Evolutionary conservation across 2,797 vertebrate species (phyloP).

Genomic region (Melanotaenia boesemani): DNA sequence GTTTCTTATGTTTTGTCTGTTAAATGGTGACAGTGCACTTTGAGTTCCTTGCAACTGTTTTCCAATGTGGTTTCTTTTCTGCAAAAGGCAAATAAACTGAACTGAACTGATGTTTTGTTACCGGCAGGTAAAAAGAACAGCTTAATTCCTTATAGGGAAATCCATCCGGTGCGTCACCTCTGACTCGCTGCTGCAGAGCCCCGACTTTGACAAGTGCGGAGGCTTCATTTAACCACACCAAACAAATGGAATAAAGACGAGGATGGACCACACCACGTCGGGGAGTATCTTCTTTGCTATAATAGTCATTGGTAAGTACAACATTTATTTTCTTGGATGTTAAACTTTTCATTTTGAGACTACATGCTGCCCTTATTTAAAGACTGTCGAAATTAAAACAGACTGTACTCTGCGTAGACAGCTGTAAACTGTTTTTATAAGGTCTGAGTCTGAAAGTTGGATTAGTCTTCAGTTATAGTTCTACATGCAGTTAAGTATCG

Average conservation of each 20-base stretch:
- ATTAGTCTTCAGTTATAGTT: not conserved
- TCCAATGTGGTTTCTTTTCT: too few species aligned
- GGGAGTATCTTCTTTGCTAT: slow-evolving; percentile 35
- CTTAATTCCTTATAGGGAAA: slow-evolving; percentile 41
- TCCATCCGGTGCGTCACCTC: slow-evolving; percentile 49
- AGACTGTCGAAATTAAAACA: not conserved
- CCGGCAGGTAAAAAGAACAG: slow-evolving; percentile 14
- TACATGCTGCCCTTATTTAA: not conserved
- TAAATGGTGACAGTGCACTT: too few species aligned
- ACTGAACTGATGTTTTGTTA: not conserved
- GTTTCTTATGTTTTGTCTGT: too few species aligned
- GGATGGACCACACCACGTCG: slow-evolving; percentile 59
- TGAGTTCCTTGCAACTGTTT: too few species aligned
- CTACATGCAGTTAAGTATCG: not conserved
- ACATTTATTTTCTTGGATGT: not conserved
- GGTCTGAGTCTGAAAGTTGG: too few species aligned
- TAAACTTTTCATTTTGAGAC: not conserved
- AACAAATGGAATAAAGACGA: slow-evolving; percentile 39
- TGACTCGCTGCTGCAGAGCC: not conserved
- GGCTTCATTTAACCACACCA: slow-evolving; percentile 22
- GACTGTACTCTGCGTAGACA: too few species aligned
- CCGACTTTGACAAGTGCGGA: slow-evolving; percentile 54
- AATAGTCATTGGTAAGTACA: slow-evolving; percentile 60
- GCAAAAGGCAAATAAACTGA: too few species aligned
- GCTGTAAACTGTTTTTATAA: not conserved